Base-by-base conservation (phyloP, 2,113 vertebrate genomes). In the Centropus unirufus region DNA sequence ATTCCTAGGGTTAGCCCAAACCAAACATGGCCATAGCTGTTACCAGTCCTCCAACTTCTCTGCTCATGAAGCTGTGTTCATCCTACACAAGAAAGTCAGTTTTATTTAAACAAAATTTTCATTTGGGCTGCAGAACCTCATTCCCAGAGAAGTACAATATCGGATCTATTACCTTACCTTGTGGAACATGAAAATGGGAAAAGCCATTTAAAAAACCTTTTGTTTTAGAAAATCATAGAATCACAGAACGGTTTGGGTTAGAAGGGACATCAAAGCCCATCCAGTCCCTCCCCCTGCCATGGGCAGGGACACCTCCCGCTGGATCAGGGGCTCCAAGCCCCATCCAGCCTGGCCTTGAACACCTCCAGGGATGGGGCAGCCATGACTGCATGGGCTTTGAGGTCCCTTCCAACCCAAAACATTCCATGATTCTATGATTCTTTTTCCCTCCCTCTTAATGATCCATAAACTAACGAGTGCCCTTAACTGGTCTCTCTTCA, bases 1-100 rank as follows among this genome's bases (percentile, higher is more conserved):
- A 78, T 22, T 87, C 57, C 80, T 39, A 11, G 69, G 84, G 47
- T 77, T 82, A 94, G 92, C 69, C 89, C 75, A 95, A 84, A 47
- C 81, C 74, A 94, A 94, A 91, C 64, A 70, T 57, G 70, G 80
- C 70, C 73, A 40, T 46, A 93, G 68, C 34, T 30, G 55, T 83
- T 47, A 68, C 61, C 36, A 83, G 12, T 27, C 57, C 73, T 49
- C 44, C 44, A 23, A n/a, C 36, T 72, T 68, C 87, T 79, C 74
- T 61, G 54, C 9, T 5, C 49, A 63, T 29, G 27, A 59, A 57
- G 66, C 78, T 93, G 34, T 57, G 93, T 30, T 29, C 66, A 66
- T 12, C 15, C 59, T 24, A 52, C 30, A 52, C n/a, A 79, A 76
- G 49, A 91, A 79, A 82, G 73, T 66, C 29, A 91, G 52, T 11